Conservation (phyloP, 2,888 invertebrate species). For the Cotesia congregata region DNA sequence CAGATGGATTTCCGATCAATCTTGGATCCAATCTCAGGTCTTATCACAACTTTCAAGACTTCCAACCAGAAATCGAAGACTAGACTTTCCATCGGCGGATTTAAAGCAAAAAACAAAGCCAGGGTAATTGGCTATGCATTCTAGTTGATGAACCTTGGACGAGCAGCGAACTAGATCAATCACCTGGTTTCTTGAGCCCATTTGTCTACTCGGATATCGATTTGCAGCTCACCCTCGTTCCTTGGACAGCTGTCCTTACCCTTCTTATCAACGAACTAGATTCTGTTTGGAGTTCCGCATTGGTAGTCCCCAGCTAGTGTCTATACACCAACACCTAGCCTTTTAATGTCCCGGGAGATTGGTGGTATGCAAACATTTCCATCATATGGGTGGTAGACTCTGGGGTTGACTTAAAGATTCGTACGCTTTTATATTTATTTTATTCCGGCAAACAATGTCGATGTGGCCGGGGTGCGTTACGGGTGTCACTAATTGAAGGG, state of each 20-base stretch:
- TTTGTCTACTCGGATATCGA: background rate
- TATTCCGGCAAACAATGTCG: background rate
- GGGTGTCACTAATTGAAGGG: conserved; percentile 70
- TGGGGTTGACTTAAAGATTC: background rate
- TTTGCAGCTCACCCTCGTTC: background rate
- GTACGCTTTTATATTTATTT: background rate
- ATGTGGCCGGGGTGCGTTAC: conserved; percentile 44
- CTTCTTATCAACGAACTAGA: background rate
- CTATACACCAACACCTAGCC: background rate
- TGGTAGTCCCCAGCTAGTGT: background rate
- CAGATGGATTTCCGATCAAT: too few relatives aligned
- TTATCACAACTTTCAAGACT: too few relatives aligned
- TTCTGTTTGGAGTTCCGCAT: background rate
- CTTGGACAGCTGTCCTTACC: background rate
- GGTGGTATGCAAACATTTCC: background rate
- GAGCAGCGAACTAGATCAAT: background rate
- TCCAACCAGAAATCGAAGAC: too few relatives aligned
- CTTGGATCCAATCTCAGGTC: too few relatives aligned
- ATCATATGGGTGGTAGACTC: background rate
- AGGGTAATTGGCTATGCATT: too few relatives aligned
- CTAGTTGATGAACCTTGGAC: too few relatives aligned
- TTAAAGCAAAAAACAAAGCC: too few relatives aligned
- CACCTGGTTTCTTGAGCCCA: background rate
- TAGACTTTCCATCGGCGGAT: too few relatives aligned
- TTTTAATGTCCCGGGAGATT: background rate